phyloP scores from a whole-genome alignment of 2,797 vertebrate genomes.

The Melanotaenia maccullochi region DNA sequence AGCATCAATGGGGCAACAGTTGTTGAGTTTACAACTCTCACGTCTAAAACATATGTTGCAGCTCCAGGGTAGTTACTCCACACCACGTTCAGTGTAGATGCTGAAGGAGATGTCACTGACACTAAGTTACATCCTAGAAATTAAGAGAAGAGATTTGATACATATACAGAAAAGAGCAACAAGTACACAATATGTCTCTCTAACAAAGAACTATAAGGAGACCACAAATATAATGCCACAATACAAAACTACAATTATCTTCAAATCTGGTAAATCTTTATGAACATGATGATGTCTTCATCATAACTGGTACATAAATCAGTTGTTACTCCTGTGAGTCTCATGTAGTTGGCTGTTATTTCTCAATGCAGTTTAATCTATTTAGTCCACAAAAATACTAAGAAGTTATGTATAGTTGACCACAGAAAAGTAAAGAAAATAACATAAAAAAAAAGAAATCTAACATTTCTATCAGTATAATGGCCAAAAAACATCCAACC shows the following conservation, averaged over 20 bases:
- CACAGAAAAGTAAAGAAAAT: neutral
- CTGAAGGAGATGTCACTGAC: constrained; percentile 76
- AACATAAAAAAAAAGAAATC: neutral
- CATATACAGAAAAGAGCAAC: neutral
- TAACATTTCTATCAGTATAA: neutral
- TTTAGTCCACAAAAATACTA: neutral
- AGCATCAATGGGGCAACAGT: constrained; percentile 68
- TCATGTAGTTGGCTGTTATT: neutral
- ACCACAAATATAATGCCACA: neutral
- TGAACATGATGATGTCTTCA: neutral
- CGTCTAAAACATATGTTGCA: constrained; percentile 71
- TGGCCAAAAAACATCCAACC: neutral
- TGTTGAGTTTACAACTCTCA: constrained; percentile 71
- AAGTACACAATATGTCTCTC: neutral
- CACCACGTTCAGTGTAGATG: constrained; percentile 72
- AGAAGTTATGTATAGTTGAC: neutral
- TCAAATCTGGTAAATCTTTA: neutral
- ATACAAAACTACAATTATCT: neutral
- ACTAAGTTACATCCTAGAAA: constrained; percentile 75
- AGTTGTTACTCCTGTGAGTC: neutral
- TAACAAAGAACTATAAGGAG: neutral
- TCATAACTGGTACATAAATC: neutral
- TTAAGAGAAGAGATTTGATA: neutral
- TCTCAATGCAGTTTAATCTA: neutral
- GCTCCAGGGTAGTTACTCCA: constrained; percentile 67